Evolutionary conservation across 2,113 vertebrate species (phyloP).

Genomic region (Macaca mulatta): DNA sequence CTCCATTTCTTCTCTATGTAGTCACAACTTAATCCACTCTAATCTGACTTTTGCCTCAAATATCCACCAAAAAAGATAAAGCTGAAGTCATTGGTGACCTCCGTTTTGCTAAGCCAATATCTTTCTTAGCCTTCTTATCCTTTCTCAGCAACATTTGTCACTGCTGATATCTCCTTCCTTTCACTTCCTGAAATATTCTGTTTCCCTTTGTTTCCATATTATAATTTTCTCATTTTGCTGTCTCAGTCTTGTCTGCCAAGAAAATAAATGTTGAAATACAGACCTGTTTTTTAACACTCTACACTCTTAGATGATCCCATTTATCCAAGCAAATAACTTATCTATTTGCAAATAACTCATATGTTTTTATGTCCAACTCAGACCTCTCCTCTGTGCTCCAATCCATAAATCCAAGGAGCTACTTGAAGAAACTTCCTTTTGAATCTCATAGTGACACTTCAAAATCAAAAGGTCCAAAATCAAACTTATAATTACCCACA

Average conservation of each 20-base stretch:
- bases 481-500: neutral
- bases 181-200: neutral
- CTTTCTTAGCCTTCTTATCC: neutral
- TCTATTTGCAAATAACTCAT: constrained; percentile 52
- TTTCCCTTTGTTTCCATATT: constrained; percentile 21
- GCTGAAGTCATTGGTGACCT: neutral
- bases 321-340: constrained; percentile 47
- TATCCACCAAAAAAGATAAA: neutral
- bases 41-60: neutral
- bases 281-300: constrained; percentile 18
- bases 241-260: constrained; percentile 8
- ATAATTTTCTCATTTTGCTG: constrained; percentile 15
- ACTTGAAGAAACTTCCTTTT: constrained; percentile 15
- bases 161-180: neutral
- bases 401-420: constrained; percentile 45
- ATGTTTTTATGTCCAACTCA: constrained; percentile 41
- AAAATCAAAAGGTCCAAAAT: neutral
- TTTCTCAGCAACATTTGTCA: neutral
- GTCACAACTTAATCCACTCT: neutral
- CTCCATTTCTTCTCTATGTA: neutral
- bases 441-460: neutral
- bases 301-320: constrained; percentile 7
- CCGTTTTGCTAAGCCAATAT: neutral
- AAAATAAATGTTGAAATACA: constrained; percentile 56
- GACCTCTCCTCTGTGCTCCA: neutral